A percentile compares a stretch with the other conserved stretches of the same genome.
These are phyloP conservation scores for Tetraneura akinire DNA, from an alignment of 1,140 invertebrate species.

Conservation along the genomic window DNA sequence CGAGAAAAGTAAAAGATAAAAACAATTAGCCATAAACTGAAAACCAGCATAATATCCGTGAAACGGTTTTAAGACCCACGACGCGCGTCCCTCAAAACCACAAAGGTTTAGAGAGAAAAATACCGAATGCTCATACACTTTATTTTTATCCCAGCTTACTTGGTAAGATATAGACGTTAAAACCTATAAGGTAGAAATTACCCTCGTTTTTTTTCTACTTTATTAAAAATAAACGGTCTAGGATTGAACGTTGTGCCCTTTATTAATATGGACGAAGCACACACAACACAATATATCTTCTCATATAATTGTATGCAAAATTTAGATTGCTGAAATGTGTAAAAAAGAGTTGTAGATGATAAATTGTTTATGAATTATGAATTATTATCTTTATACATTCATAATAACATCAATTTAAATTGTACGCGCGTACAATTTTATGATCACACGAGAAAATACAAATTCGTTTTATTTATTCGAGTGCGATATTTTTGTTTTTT, in stretches of 20 bases:
- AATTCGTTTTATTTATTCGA: too few species aligned
- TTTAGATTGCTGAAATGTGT: too few species aligned
- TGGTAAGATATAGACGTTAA: conserved; percentile 12
- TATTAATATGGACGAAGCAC: too few species aligned
- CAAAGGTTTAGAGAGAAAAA: conserved; percentile 24
- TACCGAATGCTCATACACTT: conserved; percentile 7
- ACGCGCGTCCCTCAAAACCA: neutral
- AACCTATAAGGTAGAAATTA: conserved; percentile 1
- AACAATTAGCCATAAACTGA: conserved; percentile 6
- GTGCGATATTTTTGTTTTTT: too few species aligned
- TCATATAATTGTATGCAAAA: too few species aligned
- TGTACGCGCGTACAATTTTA: too few species aligned
- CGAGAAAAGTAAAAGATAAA: conserved; percentile 21
- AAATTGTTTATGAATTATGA: too few species aligned
- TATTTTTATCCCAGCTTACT: conserved; percentile 32
- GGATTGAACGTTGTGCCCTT: neutral
- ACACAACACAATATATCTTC: too few species aligned
- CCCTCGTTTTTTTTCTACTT: neutral
- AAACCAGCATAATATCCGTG: conserved; percentile 14
- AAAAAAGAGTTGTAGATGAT: too few species aligned
- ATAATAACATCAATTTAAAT: too few species aligned
- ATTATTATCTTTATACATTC: too few species aligned
- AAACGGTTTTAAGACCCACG: neutral
- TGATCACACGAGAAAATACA: too few species aligned
- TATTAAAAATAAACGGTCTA: conserved; percentile 1